Evolutionary conservation across 2,888 invertebrate species (phyloP).

Genomic region (Amorpha juglandis): DNA sequence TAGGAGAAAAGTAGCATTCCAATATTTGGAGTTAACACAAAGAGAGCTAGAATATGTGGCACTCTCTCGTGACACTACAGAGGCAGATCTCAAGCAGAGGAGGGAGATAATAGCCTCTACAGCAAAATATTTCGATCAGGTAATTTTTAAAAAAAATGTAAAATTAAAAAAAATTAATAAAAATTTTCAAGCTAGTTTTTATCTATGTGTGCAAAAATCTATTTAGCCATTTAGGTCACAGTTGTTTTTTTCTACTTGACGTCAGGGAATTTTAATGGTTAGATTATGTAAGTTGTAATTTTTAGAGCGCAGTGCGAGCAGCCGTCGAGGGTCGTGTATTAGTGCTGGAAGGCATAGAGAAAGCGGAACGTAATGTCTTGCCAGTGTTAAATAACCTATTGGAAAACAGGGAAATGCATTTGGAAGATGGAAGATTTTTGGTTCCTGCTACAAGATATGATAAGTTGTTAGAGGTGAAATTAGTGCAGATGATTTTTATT

Average conservation of each 20-base stretch:
- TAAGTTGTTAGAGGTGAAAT: slow-evolving; percentile 90
- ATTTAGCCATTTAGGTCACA: too few relatives aligned
- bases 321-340: slow-evolving; percentile 94
- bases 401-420: slow-evolving; percentile 99
- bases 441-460: slow-evolving; percentile 96
- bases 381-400: slow-evolving; percentile 97
- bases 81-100: slow-evolving; percentile 97
- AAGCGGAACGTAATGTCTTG: slow-evolving; percentile 97
- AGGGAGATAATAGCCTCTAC: slow-evolving; percentile 95
- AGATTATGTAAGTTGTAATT: slow-evolving; percentile 6
- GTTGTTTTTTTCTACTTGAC: neutral
- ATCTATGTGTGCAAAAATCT: too few relatives aligned
- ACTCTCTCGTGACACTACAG: slow-evolving; percentile 97
- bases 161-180: too few relatives aligned
- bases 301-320: slow-evolving; percentile 95
- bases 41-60: slow-evolving; percentile 97
- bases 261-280: too few relatives aligned
- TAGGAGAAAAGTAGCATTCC: slow-evolving; percentile 92
- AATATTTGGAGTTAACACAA: slow-evolving; percentile 94
- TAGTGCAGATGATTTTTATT: neutral
- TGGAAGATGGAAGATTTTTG: slow-evolving; percentile 97
- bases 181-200: too few relatives aligned
- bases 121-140: slow-evolving; percentile 97
- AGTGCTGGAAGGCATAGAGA: slow-evolving; percentile 97
- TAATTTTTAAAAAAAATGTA: too few relatives aligned